Evolutionary conservation across 2,888 invertebrate genomes (phyloP), one percentile per base, ranked within the genome.

Genomic region (Lomographa bimaculata): DNA sequence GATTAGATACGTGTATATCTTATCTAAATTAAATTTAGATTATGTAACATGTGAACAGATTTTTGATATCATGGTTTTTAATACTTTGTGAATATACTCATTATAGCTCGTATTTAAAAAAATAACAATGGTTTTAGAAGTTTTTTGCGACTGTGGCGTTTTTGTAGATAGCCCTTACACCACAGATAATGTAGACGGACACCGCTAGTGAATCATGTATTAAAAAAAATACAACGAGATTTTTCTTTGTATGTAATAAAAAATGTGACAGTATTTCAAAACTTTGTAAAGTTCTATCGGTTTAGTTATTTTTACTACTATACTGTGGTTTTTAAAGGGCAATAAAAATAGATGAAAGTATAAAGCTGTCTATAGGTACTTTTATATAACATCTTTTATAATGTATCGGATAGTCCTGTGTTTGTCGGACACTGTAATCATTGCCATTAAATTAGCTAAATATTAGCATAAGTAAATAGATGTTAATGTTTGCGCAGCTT

Each of bases 361-460:
- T 19, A 18, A 5, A 5, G 19, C 16, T 30, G 19, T 27, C 18
- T 40, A 24, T 24, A 29, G n/a, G n/a, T n/a, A n/a, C n/a, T n/a
- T 34, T 40, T 34, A 29, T 27, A 14, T 39, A 27, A 14, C 3
- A 17, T 17, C 40, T 51, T 54, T 53, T 54, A 53, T 47, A 40
- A 44, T 45, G 8, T 53, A 42, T 50, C 32, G 45, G 38, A 38
- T 40, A 45, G 29, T 46, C 54, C 46, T 40, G 43, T 54, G 35
- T 8, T 39, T 44, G 34, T 40, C 21, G 54, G 55, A 58, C 25
- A 40, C 26, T 64, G 64, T 69, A 67, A 75, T 69, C 71, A 80
- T 82, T 80, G 82, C 79, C 82, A 81, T 81, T 72, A 64, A 73
- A 70, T 64, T 77, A 72, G 65, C 70, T 76, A 71, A 65, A 19